A percentile compares a stretch with the other conserved stretches of the same genome.
phyloP scores from a whole-genome alignment of 1,140 invertebrate genomes.

The Manduca sexta region DNA sequence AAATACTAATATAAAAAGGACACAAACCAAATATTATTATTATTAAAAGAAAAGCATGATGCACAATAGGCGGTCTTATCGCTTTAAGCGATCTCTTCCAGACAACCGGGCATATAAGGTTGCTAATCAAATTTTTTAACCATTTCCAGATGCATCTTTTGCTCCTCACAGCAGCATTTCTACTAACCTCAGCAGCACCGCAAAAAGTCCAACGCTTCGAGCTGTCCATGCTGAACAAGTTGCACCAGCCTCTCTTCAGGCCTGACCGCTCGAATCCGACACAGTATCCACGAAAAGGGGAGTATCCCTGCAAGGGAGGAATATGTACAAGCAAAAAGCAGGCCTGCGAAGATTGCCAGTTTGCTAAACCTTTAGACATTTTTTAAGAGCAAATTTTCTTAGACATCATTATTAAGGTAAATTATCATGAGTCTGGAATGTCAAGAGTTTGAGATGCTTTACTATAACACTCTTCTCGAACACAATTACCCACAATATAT shows the following conservation, averaged over 20 bases:
- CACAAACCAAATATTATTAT: no score
- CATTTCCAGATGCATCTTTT: conserved; percentile 2
- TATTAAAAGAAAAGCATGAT: no score
- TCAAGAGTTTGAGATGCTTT: no score
- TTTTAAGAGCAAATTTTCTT: background rate
- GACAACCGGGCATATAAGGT: no score
- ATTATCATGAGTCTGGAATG: no score
- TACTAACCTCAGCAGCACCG: conserved; percentile 1
- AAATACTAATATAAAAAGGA: no score
- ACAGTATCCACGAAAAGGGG: conserved; percentile 34
- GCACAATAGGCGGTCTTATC: no score
- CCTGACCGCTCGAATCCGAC: conserved; percentile 15
- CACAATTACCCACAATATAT: no score
- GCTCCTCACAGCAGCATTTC: background rate
- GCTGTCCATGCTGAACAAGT: conserved; percentile 28
- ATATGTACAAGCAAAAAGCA: conserved; percentile 18
- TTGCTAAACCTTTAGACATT: conserved; percentile 17
- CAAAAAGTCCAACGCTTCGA: conserved; percentile 14
- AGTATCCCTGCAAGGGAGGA: conserved; percentile 26
- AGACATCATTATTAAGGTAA: no score
- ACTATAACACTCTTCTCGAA: no score
- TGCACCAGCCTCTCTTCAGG: conserved; percentile 31
- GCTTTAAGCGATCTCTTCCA: no score
- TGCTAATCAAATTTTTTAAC: background rate
- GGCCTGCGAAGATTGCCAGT: conserved; percentile 26